Evolutionary conservation across 2,113 vertebrate genomes (phyloP), one percentile per base, ranked within the genome.

Genomic region (Vicugna pacos): DNA sequence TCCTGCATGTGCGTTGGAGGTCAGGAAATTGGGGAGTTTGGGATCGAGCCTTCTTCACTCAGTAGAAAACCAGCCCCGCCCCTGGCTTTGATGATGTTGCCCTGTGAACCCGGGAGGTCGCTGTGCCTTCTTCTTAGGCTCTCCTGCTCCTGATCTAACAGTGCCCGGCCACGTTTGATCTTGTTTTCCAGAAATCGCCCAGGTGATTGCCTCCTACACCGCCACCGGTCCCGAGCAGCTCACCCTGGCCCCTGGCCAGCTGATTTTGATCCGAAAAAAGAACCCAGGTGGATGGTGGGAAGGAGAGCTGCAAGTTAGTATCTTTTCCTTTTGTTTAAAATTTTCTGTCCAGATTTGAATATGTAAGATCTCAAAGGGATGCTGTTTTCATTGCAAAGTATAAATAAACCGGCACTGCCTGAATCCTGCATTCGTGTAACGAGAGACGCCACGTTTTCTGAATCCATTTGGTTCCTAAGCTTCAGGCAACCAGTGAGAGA

Each of bases 281-380:
- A 99, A 99, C 97, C 99, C 99, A 3, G 99, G 99, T n/a, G 99
- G 99, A 97, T 99, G 99, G 99, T 99, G 99, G 99, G 99, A 99
- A 98, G 99, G 99, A 95, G 99, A 99, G 82, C 99, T 99, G 46
- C 99, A 99, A 99, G 99, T 99, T 96, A 96, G 97, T 98, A 24
- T 73, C 58, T 88, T 7, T 17, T 12, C n/a, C n/a, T 0, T 48
- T 83, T 6, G 58, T 95, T 65, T 67, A 19, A 84, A 97, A 72
- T 82, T 77, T 19, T 58, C 3, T 12, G 0, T 80, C 15, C 70
- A 24, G 17, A 11, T 2, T 0, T 0, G 17, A 92, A 54, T 50
- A 15, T 35, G 28, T 32, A 64, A 13, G 60, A 38, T 65, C 32
- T 28, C 50, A 42, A 24, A 92, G 22, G 70, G 32, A 28, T 6